phyloP scores from a whole-genome alignment of 1,140 invertebrate species.

The Pseudomyrmex gracilis region DNA sequence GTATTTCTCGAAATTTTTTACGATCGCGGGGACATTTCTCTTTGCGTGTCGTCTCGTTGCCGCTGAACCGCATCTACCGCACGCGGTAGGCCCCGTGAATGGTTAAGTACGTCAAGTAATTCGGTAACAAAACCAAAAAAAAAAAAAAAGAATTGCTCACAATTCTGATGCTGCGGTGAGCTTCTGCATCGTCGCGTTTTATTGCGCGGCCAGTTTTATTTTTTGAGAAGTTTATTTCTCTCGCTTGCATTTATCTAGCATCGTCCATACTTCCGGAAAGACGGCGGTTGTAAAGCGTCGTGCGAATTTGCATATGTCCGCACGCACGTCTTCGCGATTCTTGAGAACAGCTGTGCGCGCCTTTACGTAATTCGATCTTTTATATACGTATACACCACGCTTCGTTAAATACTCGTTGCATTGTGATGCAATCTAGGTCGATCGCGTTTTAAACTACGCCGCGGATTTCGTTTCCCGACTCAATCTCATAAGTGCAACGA shows the following conservation, averaged over 20 bases:
- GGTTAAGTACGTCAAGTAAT: conserved; percentile 24
- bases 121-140: conserved; percentile 20
- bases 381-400: neutral
- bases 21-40: conserved; percentile 16
- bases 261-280: neutral
- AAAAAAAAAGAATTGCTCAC: conserved; percentile 42
- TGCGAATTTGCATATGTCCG: conserved; percentile 17
- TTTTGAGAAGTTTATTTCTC: conserved; percentile 26
- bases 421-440: neutral
- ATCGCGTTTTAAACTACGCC: conserved; percentile 51
- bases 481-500: neutral
- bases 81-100: neutral
- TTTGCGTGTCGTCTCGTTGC: conserved; percentile 8
- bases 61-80: neutral
- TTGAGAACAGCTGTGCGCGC: neutral
- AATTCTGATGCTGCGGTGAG: conserved; percentile 18
- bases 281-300: conserved; percentile 17
- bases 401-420: conserved; percentile 15
- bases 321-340: neutral
- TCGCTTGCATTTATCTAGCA: conserved; percentile 19
- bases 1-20: conserved; percentile 65
- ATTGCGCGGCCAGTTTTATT: conserved; percentile 25
- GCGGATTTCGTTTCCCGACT: neutral
- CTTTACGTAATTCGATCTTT: conserved; percentile 5
- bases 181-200: conserved; percentile 8